These are phyloP conservation scores for Trichogramma evanescens DNA, from an alignment of 2,888 invertebrate species.

Conservation along the genomic window DNA sequence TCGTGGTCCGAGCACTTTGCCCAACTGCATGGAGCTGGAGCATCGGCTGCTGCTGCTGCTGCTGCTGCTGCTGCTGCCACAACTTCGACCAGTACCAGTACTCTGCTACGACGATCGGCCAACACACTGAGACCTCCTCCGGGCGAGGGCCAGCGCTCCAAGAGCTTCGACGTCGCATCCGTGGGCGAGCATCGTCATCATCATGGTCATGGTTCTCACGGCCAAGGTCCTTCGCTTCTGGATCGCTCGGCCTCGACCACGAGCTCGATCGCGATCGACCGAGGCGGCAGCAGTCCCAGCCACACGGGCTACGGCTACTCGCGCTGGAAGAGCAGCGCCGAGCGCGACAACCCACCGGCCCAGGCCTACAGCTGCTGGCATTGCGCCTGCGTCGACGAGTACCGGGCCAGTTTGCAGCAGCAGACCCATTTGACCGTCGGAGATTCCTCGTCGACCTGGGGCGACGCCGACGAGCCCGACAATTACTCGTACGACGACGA, in stretches of 20 bases:
- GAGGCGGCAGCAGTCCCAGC: neutral
- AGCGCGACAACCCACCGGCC: constrained; percentile 45
- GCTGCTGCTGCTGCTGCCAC: too few species aligned
- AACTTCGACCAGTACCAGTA: neutral
- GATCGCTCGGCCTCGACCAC: constrained; percentile 31
- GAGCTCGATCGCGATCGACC: neutral
- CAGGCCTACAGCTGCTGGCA: constrained; percentile 67
- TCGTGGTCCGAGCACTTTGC: too few species aligned
- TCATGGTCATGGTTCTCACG: constrained; percentile 21
- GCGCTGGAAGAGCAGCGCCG: constrained; percentile 20
- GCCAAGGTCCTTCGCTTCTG: neutral
- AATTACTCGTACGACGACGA: constrained; percentile 24
- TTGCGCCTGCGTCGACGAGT: constrained; percentile 70
- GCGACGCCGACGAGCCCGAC: constrained; percentile 18
- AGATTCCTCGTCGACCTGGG: constrained; percentile 28
- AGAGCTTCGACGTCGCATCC: constrained; percentile 65
- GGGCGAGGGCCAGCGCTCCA: constrained; percentile 60
- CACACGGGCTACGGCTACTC: constrained; percentile 1
- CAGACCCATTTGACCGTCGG: constrained; percentile 20
- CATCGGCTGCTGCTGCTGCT: too few species aligned
- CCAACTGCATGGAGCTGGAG: too few species aligned
- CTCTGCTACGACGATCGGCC: constrained; percentile 14
- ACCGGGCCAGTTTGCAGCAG: constrained; percentile 51
- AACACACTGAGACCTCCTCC: constrained; percentile 53
- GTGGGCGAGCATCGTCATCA: constrained; percentile 21